Percentiles rank a stretch among this genome's conserved stretches.
Evolutionary conservation across 1,140 invertebrate genomes (phyloP).

Genomic region (Zaprionus kolodkinae): DNA sequence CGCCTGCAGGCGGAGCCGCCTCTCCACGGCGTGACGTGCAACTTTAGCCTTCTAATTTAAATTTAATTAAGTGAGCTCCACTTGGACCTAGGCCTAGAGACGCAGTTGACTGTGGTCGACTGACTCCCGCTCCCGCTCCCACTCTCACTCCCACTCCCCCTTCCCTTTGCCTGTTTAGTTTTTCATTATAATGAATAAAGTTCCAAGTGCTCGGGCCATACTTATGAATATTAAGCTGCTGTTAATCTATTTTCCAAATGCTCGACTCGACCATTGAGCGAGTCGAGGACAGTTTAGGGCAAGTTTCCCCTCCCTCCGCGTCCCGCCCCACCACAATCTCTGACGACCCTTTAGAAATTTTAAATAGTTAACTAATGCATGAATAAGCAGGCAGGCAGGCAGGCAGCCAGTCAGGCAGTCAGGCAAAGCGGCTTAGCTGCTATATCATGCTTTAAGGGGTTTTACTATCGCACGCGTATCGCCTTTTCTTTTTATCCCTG

Average conservation of each 20-base stretch:
- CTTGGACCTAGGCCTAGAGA: slow-evolving; percentile 27
- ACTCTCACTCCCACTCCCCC: background rate
- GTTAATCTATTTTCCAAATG: slow-evolving; percentile 80
- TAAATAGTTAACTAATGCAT: slow-evolving; percentile 75
- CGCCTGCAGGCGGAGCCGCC: slow-evolving; percentile 26
- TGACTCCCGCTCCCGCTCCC: background rate
- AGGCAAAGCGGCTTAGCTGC: slow-evolving; percentile 5
- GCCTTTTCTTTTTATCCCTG: background rate
- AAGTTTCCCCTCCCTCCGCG: slow-evolving; percentile 3
- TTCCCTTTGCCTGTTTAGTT: slow-evolving; percentile 45
- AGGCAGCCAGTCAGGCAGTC: background rate
- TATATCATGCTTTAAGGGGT: background rate
- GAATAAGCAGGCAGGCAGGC: slow-evolving; percentile 22
- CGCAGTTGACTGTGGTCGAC: background rate
- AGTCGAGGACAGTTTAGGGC: slow-evolving; percentile 41
- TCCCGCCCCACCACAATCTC: background rate
- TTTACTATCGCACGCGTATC: background rate
- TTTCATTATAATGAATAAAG: slow-evolving; percentile 80
- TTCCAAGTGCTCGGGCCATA: slow-evolving; percentile 50
- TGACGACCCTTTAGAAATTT: slow-evolving; percentile 17
- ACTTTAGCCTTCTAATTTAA: slow-evolving; percentile 81
- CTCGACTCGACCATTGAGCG: slow-evolving; percentile 31
- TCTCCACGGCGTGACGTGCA: slow-evolving; percentile 62
- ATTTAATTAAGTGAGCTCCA: slow-evolving; percentile 79
- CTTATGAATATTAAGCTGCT: slow-evolving; percentile 78